Conservation (phyloP, 2,888 invertebrate genomes). For the Torymus texanus region DNA sequence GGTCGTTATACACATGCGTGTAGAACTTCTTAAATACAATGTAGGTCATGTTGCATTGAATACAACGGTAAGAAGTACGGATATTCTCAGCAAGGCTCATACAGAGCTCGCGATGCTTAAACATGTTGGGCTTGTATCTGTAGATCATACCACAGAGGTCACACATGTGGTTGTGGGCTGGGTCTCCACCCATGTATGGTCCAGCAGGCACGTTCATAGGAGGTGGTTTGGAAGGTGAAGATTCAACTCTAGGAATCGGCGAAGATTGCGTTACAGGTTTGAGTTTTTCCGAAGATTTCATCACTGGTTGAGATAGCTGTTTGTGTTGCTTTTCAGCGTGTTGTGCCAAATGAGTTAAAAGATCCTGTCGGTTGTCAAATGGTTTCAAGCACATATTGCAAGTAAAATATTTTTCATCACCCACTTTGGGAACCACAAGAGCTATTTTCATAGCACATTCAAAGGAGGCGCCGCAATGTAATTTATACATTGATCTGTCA, state of each 20-base stretch:
- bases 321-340: conserved; percentile 69
- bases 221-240: conserved; percentile 12
- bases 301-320: conserved; percentile 59
- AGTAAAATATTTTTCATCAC: conserved; percentile 71
- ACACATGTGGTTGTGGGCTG: conserved; percentile 69
- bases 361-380: conserved; percentile 66
- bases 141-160: conserved; percentile 73
- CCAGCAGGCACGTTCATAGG: conserved; percentile 24
- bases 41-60: conserved; percentile 70
- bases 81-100: conserved; percentile 61
- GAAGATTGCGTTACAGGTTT: conserved; percentile 56
- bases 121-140: conserved; percentile 68
- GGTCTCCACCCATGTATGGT: conserved; percentile 71
- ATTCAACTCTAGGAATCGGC: conserved; percentile 12
- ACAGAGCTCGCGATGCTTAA: conserved; percentile 68
- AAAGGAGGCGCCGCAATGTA: conserved; percentile 71
- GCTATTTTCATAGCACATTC: conserved; percentile 79
- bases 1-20: conserved; percentile 64
- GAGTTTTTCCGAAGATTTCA: conserved; percentile 61
- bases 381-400: conserved; percentile 73
- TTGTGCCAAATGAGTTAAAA: conserved; percentile 68
- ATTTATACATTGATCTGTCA: conserved; percentile 69
- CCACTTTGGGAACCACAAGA: conserved; percentile 69
- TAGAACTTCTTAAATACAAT: conserved; percentile 70
- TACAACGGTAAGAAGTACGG: conserved; percentile 68